Conservation (phyloP, 1,140 invertebrate genomes). For the Apolygus lucorum region DNA sequence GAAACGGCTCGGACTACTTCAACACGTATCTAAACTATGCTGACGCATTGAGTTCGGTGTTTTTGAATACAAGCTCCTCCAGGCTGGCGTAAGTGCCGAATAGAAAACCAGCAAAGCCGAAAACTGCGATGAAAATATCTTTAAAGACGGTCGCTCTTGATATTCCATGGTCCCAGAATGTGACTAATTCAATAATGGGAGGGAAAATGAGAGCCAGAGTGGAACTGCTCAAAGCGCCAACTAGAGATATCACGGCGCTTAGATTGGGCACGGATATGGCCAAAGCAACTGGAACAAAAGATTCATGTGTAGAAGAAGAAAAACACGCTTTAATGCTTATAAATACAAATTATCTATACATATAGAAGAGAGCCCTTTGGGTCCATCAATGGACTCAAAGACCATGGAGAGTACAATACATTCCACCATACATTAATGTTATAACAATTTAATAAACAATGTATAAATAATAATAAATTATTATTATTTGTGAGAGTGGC, state of each 20-base stretch:
- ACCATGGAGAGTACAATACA: too few relatives aligned
- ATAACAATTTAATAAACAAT: too few relatives aligned
- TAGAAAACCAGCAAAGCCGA: neutral
- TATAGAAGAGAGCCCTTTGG: neutral
- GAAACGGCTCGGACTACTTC: too few relatives aligned
- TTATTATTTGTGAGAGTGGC: too few relatives aligned
- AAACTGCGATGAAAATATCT: neutral
- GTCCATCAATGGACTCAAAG: too few relatives aligned
- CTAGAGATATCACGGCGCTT: conserved; percentile 52
- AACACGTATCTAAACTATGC: too few relatives aligned
- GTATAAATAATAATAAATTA: too few relatives aligned
- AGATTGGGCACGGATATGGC: conserved; percentile 50
- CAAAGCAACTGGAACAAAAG: conserved; percentile 35
- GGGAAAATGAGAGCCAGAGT: conserved; percentile 55
- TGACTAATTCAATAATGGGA: conserved; percentile 47
- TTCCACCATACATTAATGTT: too few relatives aligned
- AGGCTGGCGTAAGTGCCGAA: too few relatives aligned
- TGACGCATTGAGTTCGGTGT: too few relatives aligned
- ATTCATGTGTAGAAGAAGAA: neutral
- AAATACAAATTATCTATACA: neutral
- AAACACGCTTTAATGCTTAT: neutral
- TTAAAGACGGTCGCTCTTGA: neutral
- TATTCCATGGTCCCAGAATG: conserved; percentile 20
- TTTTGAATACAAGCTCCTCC: too few relatives aligned
- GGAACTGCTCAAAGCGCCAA: conserved; percentile 52